Percentiles rank a stretch among this genome's conserved stretches.
Conservation (phyloP, 2,888 invertebrate species). For the Plagodis pulveraria region DNA sequence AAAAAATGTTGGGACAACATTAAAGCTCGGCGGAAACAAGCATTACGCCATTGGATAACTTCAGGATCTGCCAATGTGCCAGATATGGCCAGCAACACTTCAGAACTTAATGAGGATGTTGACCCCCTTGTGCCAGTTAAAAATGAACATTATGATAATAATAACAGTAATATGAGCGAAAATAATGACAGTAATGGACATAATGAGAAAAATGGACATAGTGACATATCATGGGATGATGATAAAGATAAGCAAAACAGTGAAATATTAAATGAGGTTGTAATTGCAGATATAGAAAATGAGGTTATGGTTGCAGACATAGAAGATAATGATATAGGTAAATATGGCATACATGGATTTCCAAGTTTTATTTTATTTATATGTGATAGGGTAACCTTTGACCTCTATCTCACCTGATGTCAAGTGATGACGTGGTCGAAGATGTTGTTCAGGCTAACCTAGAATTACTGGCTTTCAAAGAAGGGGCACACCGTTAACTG, state of each 20-base stretch:
- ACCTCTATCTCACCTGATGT: too few species aligned
- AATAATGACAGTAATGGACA: background rate
- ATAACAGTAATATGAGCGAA: background rate
- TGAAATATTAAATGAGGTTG: background rate
- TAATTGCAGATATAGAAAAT: background rate
- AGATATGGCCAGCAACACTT: background rate
- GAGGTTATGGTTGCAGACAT: too few species aligned
- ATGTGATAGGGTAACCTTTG: too few species aligned
- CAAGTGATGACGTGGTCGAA: too few species aligned
- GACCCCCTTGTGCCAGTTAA: slow-evolving; percentile 12
- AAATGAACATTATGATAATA: background rate
- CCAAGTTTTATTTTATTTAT: too few species aligned
- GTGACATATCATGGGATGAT: background rate
- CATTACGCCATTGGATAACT: background rate
- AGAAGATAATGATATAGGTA: too few species aligned
- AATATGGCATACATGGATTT: too few species aligned
- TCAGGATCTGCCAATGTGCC: background rate
- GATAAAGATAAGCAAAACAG: background rate
- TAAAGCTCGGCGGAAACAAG: slow-evolving; percentile 6
- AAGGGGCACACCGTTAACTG: too few species aligned
- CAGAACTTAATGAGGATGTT: background rate
- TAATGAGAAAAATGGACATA: too few species aligned
- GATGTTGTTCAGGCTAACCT: too few species aligned
- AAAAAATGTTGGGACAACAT: slow-evolving; percentile 20
- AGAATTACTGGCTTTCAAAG: too few species aligned